A percentile compares a stretch with the other conserved stretches of the same genome.
Evolutionary conservation across 2,888 invertebrate species (phyloP).

Genomic region (Epistrophella euchroma): DNA sequence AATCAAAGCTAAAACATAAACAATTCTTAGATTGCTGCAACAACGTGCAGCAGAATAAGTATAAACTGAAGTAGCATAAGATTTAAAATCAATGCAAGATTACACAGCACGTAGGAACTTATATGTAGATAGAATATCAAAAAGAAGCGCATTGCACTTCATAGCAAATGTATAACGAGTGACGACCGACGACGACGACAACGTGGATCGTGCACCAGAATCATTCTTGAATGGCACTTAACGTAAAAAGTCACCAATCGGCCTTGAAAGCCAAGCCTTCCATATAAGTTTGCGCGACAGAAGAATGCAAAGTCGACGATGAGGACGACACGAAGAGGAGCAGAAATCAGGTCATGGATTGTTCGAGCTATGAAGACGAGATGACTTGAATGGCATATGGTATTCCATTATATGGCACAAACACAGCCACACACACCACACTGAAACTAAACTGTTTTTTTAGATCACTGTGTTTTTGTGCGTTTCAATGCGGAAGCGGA

Average conservation of each 20-base stretch:
- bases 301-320: constrained; percentile 10
- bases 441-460: constrained; percentile 9
- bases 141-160: constrained; percentile 21
- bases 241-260: constrained; percentile 67
- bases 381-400: constrained; percentile 29
- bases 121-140: constrained; percentile 8
- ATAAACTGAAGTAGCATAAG: constrained; percentile 28
- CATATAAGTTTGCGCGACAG: constrained; percentile 15
- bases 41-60: not conserved
- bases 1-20: not conserved
- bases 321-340: not conserved
- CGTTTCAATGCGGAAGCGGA: constrained; percentile 64
- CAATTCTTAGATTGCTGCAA: not conserved
- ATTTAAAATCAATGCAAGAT: constrained; percentile 24
- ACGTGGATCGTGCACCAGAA: constrained; percentile 47
- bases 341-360: constrained; percentile 66
- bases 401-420: constrained; percentile 30
- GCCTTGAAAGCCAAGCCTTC: constrained; percentile 68
- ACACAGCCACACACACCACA: not conserved
- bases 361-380: constrained; percentile 4
- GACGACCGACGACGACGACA: constrained; percentile 5
- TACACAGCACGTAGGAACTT: not conserved
- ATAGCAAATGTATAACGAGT: constrained; percentile 33
- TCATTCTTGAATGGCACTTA: constrained; percentile 61
- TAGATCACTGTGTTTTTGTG: constrained; percentile 21